phyloP scores from a whole-genome alignment of 1,140 invertebrate species.

The Amyelois transitella region DNA sequence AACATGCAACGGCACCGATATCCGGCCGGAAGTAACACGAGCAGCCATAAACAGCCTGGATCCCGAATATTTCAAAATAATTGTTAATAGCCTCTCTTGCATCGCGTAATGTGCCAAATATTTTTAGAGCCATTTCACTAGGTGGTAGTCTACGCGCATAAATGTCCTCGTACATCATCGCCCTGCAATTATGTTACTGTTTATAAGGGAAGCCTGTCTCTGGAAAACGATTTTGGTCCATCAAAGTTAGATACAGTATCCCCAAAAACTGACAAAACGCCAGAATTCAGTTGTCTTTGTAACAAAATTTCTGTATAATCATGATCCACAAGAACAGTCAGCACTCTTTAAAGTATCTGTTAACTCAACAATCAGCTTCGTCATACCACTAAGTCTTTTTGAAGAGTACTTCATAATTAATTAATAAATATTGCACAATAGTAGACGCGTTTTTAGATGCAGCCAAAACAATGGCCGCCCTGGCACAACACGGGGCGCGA shows the following conservation, averaged over 20 bases:
- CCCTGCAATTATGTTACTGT: background rate
- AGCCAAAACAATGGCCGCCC: constrained; percentile 21
- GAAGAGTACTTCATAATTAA: constrained; percentile 33
- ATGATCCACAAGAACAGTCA: too few relatives aligned
- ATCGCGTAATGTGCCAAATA: background rate
- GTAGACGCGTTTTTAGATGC: constrained; percentile 35
- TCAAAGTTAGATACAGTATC: too few relatives aligned
- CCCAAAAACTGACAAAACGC: too few relatives aligned
- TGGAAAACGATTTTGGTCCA: too few relatives aligned
- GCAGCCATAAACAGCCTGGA: background rate
- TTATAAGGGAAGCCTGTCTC: too few relatives aligned
- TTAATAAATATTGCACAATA: constrained; percentile 50
- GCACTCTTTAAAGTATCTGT: background rate
- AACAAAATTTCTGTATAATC: too few relatives aligned
- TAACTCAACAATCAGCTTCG: constrained; percentile 14
- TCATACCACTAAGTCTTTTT: constrained; percentile 17
- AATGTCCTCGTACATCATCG: background rate
- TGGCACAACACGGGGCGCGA: background rate
- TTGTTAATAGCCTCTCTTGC: background rate
- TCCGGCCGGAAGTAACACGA: background rate
- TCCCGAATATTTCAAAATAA: background rate
- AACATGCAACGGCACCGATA: background rate
- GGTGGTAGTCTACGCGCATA: background rate
- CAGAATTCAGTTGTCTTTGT: too few relatives aligned
- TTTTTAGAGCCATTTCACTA: background rate